Evolutionary conservation across 2,113 vertebrate genomes (phyloP), one percentile per base, ranked within the genome.

Genomic region (Oreochromis aureus): DNA sequence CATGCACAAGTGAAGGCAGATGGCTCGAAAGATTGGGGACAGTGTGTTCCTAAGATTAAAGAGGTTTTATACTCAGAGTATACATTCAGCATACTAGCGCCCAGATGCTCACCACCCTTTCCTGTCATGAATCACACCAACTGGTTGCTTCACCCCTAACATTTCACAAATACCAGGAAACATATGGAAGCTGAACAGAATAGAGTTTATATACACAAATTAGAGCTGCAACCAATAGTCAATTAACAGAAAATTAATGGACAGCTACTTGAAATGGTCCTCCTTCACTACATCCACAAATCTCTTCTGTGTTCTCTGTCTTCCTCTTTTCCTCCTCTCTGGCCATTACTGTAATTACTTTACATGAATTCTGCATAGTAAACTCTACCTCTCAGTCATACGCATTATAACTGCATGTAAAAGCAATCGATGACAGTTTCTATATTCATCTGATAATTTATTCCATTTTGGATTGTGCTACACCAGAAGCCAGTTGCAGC

Each of bases 381-480:
- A 82, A 66, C 86, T 71, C 46, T 34, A 88, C 53, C 30, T 78
- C 39, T 84, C 63, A 79, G 83, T 59, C 55, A 90, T 86, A 46
- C 46, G 4, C 44, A 87, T n/a, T 59, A 71, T 10, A 90, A 86
- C 39, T 48, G 30, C 51, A 53, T 59, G 73, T 56, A 81, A 85
- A 89, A 90, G 84, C 84, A 89, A 82, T 10, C 3, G n/a, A 86
- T 66, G 58, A 53, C 44, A 54, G 85, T 82, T 59, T 92, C 88
- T 92, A 87, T 87, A 82, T 91, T 89, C 84, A 87, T 90, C 86
- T 88, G 89, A 91, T 93, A 80, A 86, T 81, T 82, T 44, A 56
- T 71, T 87, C 59, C n/a, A 59, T 90, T 88, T 94, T 88, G 78
- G 79, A 91, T 53, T n/a, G 84, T 9, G 32, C 55, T 39, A 5